Conservation (phyloP, 1,140 invertebrate genomes). For the Drosophila albomicans region DNA sequence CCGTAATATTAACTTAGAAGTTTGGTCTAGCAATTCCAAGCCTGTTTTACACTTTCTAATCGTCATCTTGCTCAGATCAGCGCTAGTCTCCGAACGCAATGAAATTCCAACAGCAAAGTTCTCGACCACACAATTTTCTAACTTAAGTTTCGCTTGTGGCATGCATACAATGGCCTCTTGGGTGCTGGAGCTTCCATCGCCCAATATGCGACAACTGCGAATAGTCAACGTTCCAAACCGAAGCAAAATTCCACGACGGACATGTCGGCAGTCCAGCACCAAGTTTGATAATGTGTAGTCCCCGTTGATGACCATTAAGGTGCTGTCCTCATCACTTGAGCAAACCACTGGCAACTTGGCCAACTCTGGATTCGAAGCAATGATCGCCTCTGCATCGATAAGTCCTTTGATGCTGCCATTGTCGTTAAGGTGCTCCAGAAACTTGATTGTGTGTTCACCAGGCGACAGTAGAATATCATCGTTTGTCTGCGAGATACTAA, state of each 20-base stretch:
- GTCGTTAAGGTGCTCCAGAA: conserved; percentile 73
- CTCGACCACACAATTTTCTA: conserved; percentile 80
- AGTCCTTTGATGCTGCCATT: conserved; percentile 64
- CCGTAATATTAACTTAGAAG: conserved; percentile 41
- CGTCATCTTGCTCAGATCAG: conserved; percentile 43
- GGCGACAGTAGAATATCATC: conserved; percentile 71
- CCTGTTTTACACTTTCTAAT: conserved; percentile 60
- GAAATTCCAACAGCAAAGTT: conserved; percentile 82
- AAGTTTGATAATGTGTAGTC: conserved; percentile 84
- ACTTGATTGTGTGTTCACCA: conserved; percentile 73
- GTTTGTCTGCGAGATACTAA: conserved; percentile 83
- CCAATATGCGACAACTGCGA: conserved; percentile 83
- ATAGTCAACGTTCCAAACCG: conserved; percentile 77
- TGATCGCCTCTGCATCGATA: conserved; percentile 22
- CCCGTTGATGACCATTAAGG: conserved; percentile 83
- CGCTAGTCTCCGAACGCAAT: conserved; percentile 46
- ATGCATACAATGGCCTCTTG: conserved; percentile 85
- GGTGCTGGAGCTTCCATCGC: conserved; percentile 78
- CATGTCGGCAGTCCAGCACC: conserved; percentile 81
- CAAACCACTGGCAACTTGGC: conserved; percentile 69
- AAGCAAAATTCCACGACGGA: conserved; percentile 84
- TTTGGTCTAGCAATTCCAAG: conserved; percentile 61
- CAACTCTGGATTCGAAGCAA: conserved; percentile 3
- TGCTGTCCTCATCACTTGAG: conserved; percentile 83
- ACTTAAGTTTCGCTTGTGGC: conserved; percentile 64